These are phyloP conservation scores for Cisticola juncidis DNA, from an alignment of 2,113 vertebrate species.

Conservation along the genomic window DNA sequence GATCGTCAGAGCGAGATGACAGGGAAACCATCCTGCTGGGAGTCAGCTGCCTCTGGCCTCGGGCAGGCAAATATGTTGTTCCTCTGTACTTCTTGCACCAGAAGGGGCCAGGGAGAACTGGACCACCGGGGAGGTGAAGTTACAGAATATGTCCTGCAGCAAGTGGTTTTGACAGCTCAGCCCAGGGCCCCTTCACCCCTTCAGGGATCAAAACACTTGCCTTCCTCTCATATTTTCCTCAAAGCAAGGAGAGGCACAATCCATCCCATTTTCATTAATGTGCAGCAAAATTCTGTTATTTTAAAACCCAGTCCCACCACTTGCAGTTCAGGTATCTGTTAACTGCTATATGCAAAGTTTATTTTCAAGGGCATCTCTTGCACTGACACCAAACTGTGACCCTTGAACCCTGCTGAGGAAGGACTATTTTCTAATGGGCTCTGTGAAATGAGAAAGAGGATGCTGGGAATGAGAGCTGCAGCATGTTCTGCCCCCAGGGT, in stretches of 20 bases:
- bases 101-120: not conserved
- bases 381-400: not conserved
- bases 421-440: not conserved
- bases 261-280: not conserved
- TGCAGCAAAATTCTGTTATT: not conserved
- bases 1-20: not conserved
- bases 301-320: not conserved
- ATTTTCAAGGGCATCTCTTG: not conserved
- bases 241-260: not conserved
- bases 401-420: not conserved
- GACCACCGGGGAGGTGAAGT: not conserved
- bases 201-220: not conserved
- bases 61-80: not conserved
- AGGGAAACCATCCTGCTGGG: not conserved
- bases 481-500: not conserved
- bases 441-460: not conserved
- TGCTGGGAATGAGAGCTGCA: not conserved
- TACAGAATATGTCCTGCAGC: not conserved
- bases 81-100: not conserved
- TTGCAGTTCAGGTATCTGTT: not conserved
- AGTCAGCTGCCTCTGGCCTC: not conserved
- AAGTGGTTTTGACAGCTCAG: not conserved
- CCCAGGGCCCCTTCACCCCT: not conserved
- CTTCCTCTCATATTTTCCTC: not conserved
- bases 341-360: not conserved